Evolutionary conservation across 2,113 vertebrate species (phyloP).

Genomic region (Motacilla alba): DNA sequence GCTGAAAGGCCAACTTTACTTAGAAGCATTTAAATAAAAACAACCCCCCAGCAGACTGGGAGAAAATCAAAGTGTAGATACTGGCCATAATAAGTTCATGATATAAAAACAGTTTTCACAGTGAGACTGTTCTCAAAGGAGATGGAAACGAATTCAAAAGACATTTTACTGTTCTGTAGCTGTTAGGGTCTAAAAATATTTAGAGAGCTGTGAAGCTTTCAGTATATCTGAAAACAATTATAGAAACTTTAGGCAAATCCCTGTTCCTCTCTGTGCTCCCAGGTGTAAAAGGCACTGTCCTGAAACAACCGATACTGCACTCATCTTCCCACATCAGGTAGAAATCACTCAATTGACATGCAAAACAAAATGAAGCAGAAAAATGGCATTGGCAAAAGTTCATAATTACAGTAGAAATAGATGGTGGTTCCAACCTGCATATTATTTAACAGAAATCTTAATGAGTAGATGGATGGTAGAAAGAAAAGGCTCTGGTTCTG

Average conservation of each 20-base stretch:
- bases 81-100: not conserved
- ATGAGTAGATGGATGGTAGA: not conserved
- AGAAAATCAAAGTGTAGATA: not conserved
- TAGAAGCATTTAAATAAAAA: constrained; percentile 19
- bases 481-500: not conserved
- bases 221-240: not conserved
- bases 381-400: not conserved
- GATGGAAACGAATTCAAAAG: not conserved
- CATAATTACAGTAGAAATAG: not conserved
- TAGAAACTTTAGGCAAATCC: not conserved
- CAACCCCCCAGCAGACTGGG: not conserved
- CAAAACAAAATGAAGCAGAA: not conserved
- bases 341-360: not conserved
- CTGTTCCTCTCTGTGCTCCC: not conserved
- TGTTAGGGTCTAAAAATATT: not conserved
- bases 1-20: not conserved
- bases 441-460: constrained; percentile 1
- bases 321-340: not conserved
- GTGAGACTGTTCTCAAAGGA: not conserved
- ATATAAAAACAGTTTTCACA: not conserved
- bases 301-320: not conserved
- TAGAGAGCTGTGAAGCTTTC: not conserved
- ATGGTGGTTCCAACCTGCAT: not conserved
- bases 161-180: not conserved
- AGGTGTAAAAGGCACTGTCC: not conserved